Conservation (phyloP, 2,888 invertebrate genomes). For the Argynnis bischoffii region DNA sequence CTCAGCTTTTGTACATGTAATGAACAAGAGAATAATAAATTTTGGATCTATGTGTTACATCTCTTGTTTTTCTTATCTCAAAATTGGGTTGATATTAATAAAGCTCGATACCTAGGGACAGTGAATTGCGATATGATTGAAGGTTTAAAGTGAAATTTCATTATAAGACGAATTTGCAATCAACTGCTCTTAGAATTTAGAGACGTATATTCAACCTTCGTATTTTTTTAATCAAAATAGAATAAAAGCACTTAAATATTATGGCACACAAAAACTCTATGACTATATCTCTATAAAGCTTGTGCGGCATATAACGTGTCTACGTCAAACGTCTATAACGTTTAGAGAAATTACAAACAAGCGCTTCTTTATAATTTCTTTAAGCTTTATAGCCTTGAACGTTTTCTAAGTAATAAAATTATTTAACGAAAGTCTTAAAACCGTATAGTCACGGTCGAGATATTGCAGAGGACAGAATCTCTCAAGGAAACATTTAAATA, state of each 20-base stretch:
- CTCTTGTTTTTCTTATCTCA: slow-evolving; percentile 58
- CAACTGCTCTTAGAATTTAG: no score
- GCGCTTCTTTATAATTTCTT: background rate
- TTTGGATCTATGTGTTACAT: slow-evolving; percentile 79
- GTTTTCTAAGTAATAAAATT: slow-evolving; percentile 19
- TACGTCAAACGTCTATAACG: no score
- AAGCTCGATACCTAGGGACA: slow-evolving; percentile 41
- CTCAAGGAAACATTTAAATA: slow-evolving; percentile 16
- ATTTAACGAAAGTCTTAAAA: slow-evolving; percentile 20
- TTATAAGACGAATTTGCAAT: no score
- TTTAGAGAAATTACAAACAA: no score
- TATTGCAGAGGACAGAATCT: slow-evolving; percentile 14
- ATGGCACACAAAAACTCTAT: no score
- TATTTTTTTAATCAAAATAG: no score
- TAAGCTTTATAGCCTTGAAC: background rate
- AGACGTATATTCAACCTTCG: no score
- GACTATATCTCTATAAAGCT: no score
- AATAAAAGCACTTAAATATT: no score
- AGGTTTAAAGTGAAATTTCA: background rate
- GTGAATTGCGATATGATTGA: slow-evolving; percentile 43
- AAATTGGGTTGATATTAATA: slow-evolving; percentile 54
- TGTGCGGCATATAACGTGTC: no score
- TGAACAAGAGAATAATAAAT: slow-evolving; percentile 70
- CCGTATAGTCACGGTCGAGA: slow-evolving; percentile 12
- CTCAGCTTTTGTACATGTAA: slow-evolving; percentile 61